Evolutionary conservation across 1,140 invertebrate genomes (phyloP).

Genomic region (Hetaerina americana): DNA sequence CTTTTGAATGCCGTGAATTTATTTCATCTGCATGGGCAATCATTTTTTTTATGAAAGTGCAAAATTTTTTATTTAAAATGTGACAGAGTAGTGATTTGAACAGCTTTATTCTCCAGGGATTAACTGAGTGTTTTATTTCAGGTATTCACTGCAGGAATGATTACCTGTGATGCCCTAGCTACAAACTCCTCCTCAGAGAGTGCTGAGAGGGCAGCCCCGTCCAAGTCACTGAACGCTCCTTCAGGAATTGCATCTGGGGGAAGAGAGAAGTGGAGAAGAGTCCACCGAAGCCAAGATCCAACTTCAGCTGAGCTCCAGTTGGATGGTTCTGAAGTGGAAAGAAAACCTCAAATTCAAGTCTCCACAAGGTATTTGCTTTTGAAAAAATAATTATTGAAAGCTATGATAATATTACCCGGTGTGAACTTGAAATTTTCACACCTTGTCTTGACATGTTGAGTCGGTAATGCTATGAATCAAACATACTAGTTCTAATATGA

Average conservation of each 20-base stretch:
- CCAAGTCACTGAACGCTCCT: conserved; percentile 58
- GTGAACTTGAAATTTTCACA: neutral
- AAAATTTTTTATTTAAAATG: no score
- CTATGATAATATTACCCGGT: neutral
- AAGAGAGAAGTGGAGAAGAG: conserved; percentile 59
- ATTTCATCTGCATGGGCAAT: no score
- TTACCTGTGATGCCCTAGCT: conserved; percentile 61
- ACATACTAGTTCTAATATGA: no score
- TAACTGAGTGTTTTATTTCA: no score
- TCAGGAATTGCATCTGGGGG: conserved; percentile 40
- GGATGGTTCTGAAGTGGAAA: conserved; percentile 57
- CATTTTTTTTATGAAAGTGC: no score
- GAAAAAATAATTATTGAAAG: neutral
- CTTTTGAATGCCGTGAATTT: no score
- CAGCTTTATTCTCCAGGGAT: no score
- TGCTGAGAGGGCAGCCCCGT: conserved; percentile 57
- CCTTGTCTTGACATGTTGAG: neutral
- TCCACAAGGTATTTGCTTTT: neutral
- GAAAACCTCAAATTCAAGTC: conserved; percentile 8
- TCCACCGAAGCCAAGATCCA: conserved; percentile 75
- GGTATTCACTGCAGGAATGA: no score
- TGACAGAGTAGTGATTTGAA: no score
- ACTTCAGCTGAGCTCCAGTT: conserved; percentile 73
- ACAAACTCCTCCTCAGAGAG: conserved; percentile 77
- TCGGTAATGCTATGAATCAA: no score